Percentiles rank a stretch among this genome's conserved stretches.
phyloP scores from a whole-genome alignment of 2,113 vertebrate species.

The Carassius auratus region DNA sequence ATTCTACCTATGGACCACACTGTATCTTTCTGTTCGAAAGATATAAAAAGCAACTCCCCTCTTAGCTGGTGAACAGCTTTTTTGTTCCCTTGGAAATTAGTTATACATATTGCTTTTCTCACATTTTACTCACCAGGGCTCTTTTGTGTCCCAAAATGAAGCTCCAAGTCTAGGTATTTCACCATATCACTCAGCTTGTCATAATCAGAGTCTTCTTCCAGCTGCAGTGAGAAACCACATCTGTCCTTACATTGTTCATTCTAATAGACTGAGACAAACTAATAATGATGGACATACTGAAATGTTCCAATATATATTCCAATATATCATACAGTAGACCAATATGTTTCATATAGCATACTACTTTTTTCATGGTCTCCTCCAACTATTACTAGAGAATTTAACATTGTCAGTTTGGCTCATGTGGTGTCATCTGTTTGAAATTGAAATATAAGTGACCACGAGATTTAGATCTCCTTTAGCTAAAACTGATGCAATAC shows the following conservation, averaged over 20 bases:
- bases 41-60: background rate
- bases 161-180: slow-evolving; percentile 96
- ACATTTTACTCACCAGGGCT: slow-evolving; percentile 80
- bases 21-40: background rate
- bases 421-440: background rate
- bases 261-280: background rate
- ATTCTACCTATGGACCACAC: background rate
- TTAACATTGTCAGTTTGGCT: background rate
- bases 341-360: background rate
- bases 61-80: background rate
- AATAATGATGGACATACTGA: background rate
- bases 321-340: background rate
- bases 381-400: background rate
- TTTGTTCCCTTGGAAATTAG: background rate
- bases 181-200: slow-evolving; percentile 99
- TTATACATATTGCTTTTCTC: background rate
- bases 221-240: slow-evolving; percentile 67
- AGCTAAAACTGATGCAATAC: background rate
- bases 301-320: background rate
- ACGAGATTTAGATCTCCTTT: background rate
- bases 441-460: background rate
- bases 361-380: background rate
- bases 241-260: background rate
- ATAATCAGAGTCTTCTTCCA: slow-evolving; percentile 92
- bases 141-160: slow-evolving; percentile 97